Base-by-base conservation (phyloP, 92 coral and sea anemone genomes). In the Porites divaricata region DNA sequence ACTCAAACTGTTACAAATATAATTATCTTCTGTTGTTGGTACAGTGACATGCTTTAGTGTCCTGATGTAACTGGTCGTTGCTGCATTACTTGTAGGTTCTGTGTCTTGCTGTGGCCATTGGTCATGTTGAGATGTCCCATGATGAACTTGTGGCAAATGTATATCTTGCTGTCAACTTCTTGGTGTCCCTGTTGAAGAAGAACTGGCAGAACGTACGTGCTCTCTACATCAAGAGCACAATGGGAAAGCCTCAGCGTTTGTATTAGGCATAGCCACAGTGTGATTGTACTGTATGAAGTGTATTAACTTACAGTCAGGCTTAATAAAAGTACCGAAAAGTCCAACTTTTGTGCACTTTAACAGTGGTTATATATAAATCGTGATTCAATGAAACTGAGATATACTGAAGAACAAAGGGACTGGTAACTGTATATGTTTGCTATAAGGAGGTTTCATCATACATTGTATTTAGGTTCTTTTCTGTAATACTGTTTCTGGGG, bases 201-300 rank as follows among this genome's bases (percentile, higher is more conserved):
- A 97, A 97, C 95, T 97, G 99, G 99, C 99, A 97, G 79, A 97
- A 97, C 81, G 99, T 97, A 57, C 98, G 99, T 67, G 97, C 99
- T 56, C 84, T 97, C 80, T 97, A 97, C 70, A 83, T 97, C 83
- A 97, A 97, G 89, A 97, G 99, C 86, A 95, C 99, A 22, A 97
- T 97, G 99, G 98, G 99, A 35, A 91, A 83, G 53, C 93, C 99
- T 15, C 98, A 95, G 75, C 98, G 98, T 61, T 84, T 97, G 87
- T 93, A 92, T 89, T 96, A 91, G 75, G 63, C 77, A 21, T 12
- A 28, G 50, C 19, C 35, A 68, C 6, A 2, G 19, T 61, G 22
- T 16, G n/a, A n/a, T 61, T 54, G 59, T 15, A 54, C 45, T 35
- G 7, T 35, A 35, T 35, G 45, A 3, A 35, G 45, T 35, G 45